Evolutionary conservation across 2,113 vertebrate species (phyloP).

Genomic region (Electrona antarctica): DNA sequence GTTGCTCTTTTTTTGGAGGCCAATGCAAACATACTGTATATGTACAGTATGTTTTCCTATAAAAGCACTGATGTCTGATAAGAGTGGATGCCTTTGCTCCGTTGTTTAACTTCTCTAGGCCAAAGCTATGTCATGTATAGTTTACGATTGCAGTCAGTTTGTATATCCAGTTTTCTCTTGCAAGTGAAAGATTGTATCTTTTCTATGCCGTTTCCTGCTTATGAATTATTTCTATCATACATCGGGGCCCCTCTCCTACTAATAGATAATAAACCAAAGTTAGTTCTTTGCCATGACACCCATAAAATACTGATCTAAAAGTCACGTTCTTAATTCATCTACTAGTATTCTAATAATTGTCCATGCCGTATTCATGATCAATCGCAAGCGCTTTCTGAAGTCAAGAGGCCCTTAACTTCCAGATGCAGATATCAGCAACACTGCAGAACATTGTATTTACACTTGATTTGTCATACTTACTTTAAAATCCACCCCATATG

Average conservation of each 20-base stretch:
- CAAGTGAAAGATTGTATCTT: constrained; percentile 64
- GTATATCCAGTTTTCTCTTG: constrained; percentile 56
- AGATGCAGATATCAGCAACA: constrained; percentile 27
- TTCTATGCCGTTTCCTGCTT: constrained; percentile 46
- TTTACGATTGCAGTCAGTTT: constrained; percentile 51
- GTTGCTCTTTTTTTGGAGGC: constrained; percentile 77
- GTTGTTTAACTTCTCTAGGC: constrained; percentile 55
- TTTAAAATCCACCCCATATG: constrained; percentile 7
- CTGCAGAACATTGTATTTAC: constrained; percentile 35
- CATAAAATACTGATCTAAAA: constrained; percentile 9
- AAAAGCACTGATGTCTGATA: constrained; percentile 94
- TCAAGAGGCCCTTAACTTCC: constrained; percentile 12
- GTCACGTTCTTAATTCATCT: constrained; percentile 19
- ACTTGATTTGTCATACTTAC: constrained; percentile 29
- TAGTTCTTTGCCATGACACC: constrained; percentile 23
- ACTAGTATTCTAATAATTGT: constrained; percentile 10
- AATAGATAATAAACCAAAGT: constrained; percentile 31
- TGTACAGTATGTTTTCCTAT: constrained; percentile 87
- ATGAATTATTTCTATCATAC: constrained; percentile 41
- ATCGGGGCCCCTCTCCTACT: constrained; percentile 31
- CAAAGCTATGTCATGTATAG: constrained; percentile 61
- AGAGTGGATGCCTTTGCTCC: constrained; percentile 67
- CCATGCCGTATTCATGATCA: not conserved
- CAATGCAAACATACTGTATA: constrained; percentile 87
- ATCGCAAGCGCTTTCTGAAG: constrained; percentile 10